A percentile compares a stretch with the other conserved stretches of the same genome.
These are phyloP conservation scores for Scolopax rusticola DNA, from an alignment of 2,797 vertebrate genomes.

Conservation along the genomic window DNA sequence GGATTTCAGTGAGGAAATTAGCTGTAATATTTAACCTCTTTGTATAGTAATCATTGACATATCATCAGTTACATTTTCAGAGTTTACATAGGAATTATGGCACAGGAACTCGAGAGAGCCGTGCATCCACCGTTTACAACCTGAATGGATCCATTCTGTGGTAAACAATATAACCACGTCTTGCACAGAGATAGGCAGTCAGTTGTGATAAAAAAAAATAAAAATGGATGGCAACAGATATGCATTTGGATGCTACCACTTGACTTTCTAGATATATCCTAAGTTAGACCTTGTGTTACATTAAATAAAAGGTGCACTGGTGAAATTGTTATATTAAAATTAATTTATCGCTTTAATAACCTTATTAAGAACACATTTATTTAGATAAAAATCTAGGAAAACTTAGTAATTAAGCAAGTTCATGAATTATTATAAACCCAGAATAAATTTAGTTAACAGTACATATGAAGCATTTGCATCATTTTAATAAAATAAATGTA, in stretches of 20 bases:
- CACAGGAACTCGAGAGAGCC: slow-evolving; percentile 42
- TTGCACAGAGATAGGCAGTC: not conserved
- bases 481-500: not conserved
- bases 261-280: not conserved
- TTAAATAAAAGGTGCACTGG: not conserved
- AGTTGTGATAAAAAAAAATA: not conserved
- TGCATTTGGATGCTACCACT: not conserved
- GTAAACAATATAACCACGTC: slow-evolving; percentile 20
- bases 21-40: slow-evolving; percentile 72
- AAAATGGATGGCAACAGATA: not conserved
- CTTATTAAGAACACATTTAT: not conserved
- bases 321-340: not conserved
- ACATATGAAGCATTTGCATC: rapidly evolving
- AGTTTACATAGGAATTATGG: slow-evolving; percentile 51
- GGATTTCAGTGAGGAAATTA: slow-evolving; percentile 77
- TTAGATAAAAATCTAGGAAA: not conserved
- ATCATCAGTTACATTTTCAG: slow-evolving; percentile 71
- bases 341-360: not conserved
- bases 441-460: not conserved
- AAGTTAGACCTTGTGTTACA: not conserved
- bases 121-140: slow-evolving; percentile 22
- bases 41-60: slow-evolving; percentile 65
- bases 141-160: not conserved
- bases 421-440: not conserved
- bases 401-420: not conserved